A percentile compares a stretch with the other conserved stretches of the same genome.
Conservation (phyloP, 2,797 vertebrate genomes). For the Leptodactylus fallax region DNA sequence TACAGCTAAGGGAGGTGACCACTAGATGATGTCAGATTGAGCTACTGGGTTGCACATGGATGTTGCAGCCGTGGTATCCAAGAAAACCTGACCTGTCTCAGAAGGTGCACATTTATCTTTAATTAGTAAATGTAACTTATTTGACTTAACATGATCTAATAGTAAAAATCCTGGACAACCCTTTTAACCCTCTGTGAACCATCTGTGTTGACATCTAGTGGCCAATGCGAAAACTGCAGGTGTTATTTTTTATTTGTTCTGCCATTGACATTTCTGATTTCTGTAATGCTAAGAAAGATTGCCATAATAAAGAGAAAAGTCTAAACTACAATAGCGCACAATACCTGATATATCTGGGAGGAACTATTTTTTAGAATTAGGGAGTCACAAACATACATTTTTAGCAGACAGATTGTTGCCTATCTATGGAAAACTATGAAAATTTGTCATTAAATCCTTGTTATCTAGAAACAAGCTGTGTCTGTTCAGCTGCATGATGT, state of each 20-base stretch:
- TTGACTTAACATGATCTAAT: not conserved
- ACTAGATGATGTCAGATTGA: no score
- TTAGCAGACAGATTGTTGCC: no score
- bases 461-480: not conserved
- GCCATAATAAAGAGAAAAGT: no score
- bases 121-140: not conserved
- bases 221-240: not conserved
- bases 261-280: not conserved
- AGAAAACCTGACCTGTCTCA: not conserved
- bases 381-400: no score
- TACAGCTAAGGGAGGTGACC: no score
- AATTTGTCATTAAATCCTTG: not conserved
- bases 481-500: not conserved
- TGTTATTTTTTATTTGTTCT: no score
- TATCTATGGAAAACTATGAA: not conserved
- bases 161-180: not conserved
- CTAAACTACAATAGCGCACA: no score
- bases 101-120: not conserved
- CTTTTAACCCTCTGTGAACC: not conserved
- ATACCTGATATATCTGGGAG: no score
- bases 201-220: not conserved
- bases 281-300: no score
- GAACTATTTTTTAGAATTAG: no score
- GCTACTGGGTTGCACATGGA: no score
- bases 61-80: no score